phyloP scores from a whole-genome alignment of 2,888 invertebrate species.

The Mamestra brassicae region DNA sequence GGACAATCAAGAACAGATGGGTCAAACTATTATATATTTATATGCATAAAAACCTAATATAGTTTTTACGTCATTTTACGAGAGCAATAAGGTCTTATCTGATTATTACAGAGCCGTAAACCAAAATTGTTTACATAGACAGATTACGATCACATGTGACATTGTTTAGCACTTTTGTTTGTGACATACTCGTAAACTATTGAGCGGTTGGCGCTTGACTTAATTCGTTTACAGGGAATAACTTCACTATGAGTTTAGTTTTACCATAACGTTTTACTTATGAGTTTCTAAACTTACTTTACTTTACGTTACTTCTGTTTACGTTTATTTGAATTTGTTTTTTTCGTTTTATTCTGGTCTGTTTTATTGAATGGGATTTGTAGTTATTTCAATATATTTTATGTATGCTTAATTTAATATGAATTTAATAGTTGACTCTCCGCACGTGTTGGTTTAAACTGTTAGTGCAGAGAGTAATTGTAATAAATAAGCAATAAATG shows the following conservation, averaged over 20 bases:
- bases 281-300: no score
- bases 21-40: background rate
- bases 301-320: no score
- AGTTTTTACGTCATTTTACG: slow-evolving; percentile 23
- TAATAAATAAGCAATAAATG: no score
- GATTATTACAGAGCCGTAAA: slow-evolving; percentile 43
- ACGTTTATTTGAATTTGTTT: no score
- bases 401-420: no score
- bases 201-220: slow-evolving; percentile 1
- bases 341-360: no score
- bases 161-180: slow-evolving; percentile 43
- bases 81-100: slow-evolving; percentile 37
- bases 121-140: slow-evolving; percentile 45
- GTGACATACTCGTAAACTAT: slow-evolving; percentile 8
- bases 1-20: background rate
- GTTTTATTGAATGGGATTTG: no score
- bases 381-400: no score
- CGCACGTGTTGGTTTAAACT: no score
- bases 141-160: slow-evolving; percentile 46
- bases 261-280: background rate
- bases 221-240: background rate
- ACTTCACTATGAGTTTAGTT: background rate
- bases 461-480: no score
- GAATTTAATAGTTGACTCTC: no score
- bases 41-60: background rate